Conservation (phyloP, 2,113 vertebrate genomes). For the Prunella fulvescens region DNA sequence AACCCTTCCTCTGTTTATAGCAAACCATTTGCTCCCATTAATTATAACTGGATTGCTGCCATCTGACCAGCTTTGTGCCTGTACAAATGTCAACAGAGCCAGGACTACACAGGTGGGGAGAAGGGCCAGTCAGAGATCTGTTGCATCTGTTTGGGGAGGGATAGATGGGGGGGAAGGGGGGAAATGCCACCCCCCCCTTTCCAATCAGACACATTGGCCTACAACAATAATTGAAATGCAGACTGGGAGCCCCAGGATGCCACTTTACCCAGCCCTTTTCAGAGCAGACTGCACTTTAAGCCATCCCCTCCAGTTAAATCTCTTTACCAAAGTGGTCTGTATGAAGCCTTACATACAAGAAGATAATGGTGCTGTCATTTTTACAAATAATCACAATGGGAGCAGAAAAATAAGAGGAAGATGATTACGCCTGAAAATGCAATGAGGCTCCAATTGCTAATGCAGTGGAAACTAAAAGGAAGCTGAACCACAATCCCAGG, state of each 20-base stretch:
- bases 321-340: slow-evolving; percentile 21
- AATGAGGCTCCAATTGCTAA: neutral
- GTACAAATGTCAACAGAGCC: neutral
- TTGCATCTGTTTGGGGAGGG: neutral
- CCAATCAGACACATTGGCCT: neutral
- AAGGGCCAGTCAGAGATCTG: neutral
- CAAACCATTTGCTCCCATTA: slow-evolving; percentile 49
- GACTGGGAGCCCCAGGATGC: slow-evolving; percentile 17
- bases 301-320: slow-evolving; percentile 45
- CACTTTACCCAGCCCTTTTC: slow-evolving; percentile 9
- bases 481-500: neutral
- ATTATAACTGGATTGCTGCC: slow-evolving; percentile 33
- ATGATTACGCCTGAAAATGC: neutral
- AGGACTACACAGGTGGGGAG: neutral
- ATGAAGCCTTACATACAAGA: neutral
- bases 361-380: slow-evolving; percentile 55
- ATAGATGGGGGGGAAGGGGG: neutral
- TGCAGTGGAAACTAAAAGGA: neutral
- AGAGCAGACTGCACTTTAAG: slow-evolving; percentile 29
- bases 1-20: slow-evolving; percentile 32
- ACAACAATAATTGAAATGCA: neutral
- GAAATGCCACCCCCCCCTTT: neutral
- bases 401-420: slow-evolving; percentile 27
- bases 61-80: slow-evolving; percentile 6
- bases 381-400: slow-evolving; percentile 34